Evolutionary conservation across 2,113 vertebrate genomes (phyloP), one percentile per base, ranked within the genome.

Genomic region (Corythaeola cristata): DNA sequence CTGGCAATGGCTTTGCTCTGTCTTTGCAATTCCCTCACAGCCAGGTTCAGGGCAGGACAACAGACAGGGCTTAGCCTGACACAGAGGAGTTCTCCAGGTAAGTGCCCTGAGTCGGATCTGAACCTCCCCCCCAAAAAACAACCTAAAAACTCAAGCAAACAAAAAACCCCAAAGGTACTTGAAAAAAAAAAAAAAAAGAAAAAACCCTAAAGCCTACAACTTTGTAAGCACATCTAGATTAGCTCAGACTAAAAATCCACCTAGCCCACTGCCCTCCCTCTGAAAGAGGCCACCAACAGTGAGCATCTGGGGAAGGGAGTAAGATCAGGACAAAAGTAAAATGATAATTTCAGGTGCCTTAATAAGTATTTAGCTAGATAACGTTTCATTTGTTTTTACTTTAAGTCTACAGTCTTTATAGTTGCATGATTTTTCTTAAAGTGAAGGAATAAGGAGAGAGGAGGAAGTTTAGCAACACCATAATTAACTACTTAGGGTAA

Each of bases 401-500:
- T 93, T 50, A 82, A 56, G 53, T 41, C 45, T 79, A 32, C 49
- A 39, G 18, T 50, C 60, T 87, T 90, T 64, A 82, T 6, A 68
- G 52, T 30, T 79, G 21, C 30, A 60, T 62, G 35, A n/a, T 73
- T 89, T 92, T 92, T 89, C 84, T 85, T 79, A 44, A 74, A 96
- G 71, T 84, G 74, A 91, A 52, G 32, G 69, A 95, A 94, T 85
- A 94, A 91, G 35, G 30, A 55, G 52, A 78, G 88, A 87, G 58
- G 32, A 94, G 44, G 88, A 91, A 96, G 88, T 97, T 93, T 78
- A 96, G 81, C 78, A 94, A 84, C 72, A 91, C n/a, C 67, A 66
- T 96, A 97, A 97, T 97, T 95, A 96, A 96, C 91, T 95, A 74
- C 94, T 94, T 95, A 95, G 63, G n/a, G 84, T 59, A 97, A 97